These are phyloP conservation scores for Drosophila miranda DNA, from an alignment of 1,140 invertebrate genomes.

Conservation along the genomic window DNA sequence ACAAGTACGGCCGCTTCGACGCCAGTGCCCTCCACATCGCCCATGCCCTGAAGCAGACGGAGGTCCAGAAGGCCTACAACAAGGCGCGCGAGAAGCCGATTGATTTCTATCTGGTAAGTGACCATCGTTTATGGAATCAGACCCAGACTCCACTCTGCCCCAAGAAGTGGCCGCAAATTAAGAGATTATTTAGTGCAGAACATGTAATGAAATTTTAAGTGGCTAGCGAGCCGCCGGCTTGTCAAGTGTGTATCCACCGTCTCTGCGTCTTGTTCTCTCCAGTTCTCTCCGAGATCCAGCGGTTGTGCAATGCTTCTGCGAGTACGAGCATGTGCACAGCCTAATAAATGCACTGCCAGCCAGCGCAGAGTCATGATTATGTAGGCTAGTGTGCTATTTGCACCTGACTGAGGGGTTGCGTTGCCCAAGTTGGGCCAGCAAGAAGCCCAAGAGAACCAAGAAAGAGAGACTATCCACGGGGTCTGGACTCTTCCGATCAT, in stretches of 20 bases:
- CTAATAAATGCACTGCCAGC: conserved; percentile 69
- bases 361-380: conserved; percentile 57
- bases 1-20: conserved; percentile 88
- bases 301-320: conserved; percentile 61
- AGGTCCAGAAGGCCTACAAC: conserved; percentile 94
- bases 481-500: background rate
- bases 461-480: too few species aligned
- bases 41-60: conserved; percentile 94
- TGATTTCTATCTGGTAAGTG: conserved; percentile 94
- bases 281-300: conserved; percentile 47
- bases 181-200: conserved; percentile 82
- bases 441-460: background rate
- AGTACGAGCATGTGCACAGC: conserved; percentile 21
- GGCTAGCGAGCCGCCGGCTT: conserved; percentile 42
- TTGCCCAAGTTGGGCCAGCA: conserved; percentile 18
- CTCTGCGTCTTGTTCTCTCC: too few species aligned
- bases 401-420: conserved; percentile 22
- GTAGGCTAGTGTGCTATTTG: conserved; percentile 77
- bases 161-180: conserved; percentile 71
- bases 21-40: conserved; percentile 95
- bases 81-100: conserved; percentile 93
- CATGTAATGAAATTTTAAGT: conserved; percentile 81
- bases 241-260: conserved; percentile 33
- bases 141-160: conserved; percentile 9
- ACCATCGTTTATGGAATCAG: background rate